Percentiles rank a stretch among this genome's conserved stretches.
These are phyloP conservation scores for Delphinapterus leucas DNA, from an alignment of 2,113 vertebrate species.

Conservation along the genomic window DNA sequence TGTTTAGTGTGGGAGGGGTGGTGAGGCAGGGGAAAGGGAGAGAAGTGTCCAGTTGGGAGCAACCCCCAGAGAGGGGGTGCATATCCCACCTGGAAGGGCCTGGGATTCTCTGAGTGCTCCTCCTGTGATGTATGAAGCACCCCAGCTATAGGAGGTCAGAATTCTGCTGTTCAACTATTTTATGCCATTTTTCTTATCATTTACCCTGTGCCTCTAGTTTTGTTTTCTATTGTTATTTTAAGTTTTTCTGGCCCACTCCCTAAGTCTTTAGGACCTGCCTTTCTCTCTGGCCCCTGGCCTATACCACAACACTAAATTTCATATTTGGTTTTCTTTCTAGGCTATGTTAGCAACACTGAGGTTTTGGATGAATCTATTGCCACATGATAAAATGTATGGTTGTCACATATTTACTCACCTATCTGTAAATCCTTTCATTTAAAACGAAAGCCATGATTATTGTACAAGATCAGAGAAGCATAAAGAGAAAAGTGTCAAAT, in stretches of 20 bases:
- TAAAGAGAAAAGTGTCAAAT: not conserved
- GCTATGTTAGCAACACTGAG: not conserved
- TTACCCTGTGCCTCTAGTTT: not conserved
- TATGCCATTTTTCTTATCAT: not conserved
- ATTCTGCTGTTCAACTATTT: not conserved
- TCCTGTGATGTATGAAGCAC: not conserved
- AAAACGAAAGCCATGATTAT: not conserved
- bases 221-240: not conserved
- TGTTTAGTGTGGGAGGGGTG: not conserved
- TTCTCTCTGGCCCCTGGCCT: not conserved
- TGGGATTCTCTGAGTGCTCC: not conserved
- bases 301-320: not conserved
- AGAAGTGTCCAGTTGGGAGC: not conserved
- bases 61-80: not conserved
- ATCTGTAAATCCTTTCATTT: not conserved
- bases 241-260: not conserved
- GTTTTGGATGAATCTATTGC: not conserved
- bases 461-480: constrained; percentile 8
- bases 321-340: not conserved
- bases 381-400: not conserved
- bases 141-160: not conserved
- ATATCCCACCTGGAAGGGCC: not conserved
- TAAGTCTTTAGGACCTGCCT: not conserved
- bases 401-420: not conserved
- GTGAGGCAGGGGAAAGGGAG: not conserved